phyloP scores from a whole-genome alignment of 2,797 vertebrate species.

The Chaenodraco wilsoni region DNA sequence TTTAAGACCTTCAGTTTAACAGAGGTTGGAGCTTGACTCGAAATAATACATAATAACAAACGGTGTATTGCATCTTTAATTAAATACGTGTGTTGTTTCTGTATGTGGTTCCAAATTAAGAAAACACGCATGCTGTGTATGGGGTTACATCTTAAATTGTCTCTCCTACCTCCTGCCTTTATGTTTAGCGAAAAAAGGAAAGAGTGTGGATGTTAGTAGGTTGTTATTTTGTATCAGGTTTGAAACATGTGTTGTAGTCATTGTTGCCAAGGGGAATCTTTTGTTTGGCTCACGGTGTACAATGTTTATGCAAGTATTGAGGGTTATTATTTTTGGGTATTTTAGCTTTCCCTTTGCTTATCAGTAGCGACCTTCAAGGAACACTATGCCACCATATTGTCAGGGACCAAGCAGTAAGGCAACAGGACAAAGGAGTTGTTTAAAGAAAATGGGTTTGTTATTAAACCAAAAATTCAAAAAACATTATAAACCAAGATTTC shows the following conservation, averaged over 20 bases:
- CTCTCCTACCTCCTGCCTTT: no score
- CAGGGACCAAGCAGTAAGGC: no score
- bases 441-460: no score
- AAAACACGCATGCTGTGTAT: not conserved
- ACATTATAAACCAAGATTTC: no score
- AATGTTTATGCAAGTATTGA: not conserved
- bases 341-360: not conserved
- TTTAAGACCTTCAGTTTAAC: no score
- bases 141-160: no score
- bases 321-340: not conserved
- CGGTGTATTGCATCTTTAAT: not conserved
- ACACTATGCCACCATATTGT: no score
- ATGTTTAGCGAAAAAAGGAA: not conserved
- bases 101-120: not conserved
- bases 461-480: no score
- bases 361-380: not conserved
- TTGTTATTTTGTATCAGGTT: not conserved
- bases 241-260: not conserved
- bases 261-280: not conserved
- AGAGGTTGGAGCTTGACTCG: no score
- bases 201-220: not conserved
- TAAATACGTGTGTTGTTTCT: no score
- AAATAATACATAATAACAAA: no score
- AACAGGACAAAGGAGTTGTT: no score
- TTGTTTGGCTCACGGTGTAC: not conserved